phyloP scores from a whole-genome alignment of 2,113 vertebrate genomes.

The Lycaon pictus region DNA sequence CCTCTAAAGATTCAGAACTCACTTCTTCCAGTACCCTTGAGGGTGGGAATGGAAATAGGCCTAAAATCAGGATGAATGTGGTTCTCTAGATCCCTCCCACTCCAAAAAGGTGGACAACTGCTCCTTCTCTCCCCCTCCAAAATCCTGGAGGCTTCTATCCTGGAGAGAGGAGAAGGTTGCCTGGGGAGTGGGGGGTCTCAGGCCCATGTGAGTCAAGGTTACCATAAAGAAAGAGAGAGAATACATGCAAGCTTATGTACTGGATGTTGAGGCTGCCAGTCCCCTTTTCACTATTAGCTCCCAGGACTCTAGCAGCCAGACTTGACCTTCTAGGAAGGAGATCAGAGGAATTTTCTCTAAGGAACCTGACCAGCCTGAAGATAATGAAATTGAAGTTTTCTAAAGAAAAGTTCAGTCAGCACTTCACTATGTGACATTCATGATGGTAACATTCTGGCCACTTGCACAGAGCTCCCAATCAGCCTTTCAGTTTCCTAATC shows the following conservation, averaged over 20 bases:
- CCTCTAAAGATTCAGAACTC: background rate
- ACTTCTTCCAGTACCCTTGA: too few relatives aligned
- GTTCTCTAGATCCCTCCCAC: background rate
- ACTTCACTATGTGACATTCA: background rate
- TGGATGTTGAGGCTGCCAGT: background rate
- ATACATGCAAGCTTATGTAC: background rate
- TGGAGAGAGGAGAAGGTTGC: background rate
- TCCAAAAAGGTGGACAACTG: background rate
- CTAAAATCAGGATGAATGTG: background rate
- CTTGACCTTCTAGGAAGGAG: background rate
- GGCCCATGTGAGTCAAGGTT: background rate
- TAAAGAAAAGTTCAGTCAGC: background rate
- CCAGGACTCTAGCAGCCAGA: background rate
- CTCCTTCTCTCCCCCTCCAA: background rate
- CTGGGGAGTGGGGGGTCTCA: background rate
- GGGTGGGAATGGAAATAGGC: background rate
- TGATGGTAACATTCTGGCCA: fast-evolving
- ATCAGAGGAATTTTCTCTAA: background rate
- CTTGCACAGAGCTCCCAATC: background rate
- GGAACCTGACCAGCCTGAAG: background rate
- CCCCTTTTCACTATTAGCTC: background rate
- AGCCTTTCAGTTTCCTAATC: background rate
- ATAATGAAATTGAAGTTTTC: background rate
- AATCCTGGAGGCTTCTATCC: background rate
- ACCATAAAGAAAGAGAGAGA: background rate